phyloP scores from a whole-genome alignment of 2,797 vertebrate genomes.

The Hippocampus kuda region DNA sequence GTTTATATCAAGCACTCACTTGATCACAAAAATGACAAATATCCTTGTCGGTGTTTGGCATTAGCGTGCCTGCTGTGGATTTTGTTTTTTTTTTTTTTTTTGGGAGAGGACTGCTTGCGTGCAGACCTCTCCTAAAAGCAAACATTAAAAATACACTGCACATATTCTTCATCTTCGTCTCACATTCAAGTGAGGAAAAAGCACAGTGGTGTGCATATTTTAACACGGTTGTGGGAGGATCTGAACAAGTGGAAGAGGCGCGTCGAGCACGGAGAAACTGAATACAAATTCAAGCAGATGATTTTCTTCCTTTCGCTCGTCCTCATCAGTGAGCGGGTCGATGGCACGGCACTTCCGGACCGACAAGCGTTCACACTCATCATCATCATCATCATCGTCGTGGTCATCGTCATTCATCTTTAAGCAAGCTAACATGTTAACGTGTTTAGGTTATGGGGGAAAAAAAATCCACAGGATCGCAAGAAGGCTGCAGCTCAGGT shows the following conservation, averaged over 20 bases:
- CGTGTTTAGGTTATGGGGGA: too few species aligned
- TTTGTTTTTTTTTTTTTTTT: not conserved
- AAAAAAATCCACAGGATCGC: too few species aligned
- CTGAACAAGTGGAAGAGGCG: not conserved
- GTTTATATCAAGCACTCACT: too few species aligned
- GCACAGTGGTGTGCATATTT: not conserved
- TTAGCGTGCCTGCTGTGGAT: not conserved
- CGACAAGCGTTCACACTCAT: too few species aligned
- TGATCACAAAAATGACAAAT: not conserved
- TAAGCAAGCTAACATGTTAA: too few species aligned
- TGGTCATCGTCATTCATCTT: too few species aligned
- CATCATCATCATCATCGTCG: too few species aligned
- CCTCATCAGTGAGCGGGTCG: too few species aligned
- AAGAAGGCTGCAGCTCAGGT: too few species aligned
- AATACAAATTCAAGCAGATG: not conserved
- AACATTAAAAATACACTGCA: conserved; percentile 5
- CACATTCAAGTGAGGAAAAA: conserved; percentile 1
- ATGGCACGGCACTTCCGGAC: too few species aligned
- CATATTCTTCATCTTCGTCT: not conserved
- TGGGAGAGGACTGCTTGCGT: not conserved
- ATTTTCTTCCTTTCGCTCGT: too few species aligned
- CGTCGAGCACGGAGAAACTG: not conserved
- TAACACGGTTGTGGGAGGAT: not conserved
- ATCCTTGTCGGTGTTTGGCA: not conserved
- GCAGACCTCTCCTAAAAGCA: conserved; percentile 5